Base-by-base conservation (phyloP, 2,797 vertebrate species). In the Antrozous pallidus region DNA sequence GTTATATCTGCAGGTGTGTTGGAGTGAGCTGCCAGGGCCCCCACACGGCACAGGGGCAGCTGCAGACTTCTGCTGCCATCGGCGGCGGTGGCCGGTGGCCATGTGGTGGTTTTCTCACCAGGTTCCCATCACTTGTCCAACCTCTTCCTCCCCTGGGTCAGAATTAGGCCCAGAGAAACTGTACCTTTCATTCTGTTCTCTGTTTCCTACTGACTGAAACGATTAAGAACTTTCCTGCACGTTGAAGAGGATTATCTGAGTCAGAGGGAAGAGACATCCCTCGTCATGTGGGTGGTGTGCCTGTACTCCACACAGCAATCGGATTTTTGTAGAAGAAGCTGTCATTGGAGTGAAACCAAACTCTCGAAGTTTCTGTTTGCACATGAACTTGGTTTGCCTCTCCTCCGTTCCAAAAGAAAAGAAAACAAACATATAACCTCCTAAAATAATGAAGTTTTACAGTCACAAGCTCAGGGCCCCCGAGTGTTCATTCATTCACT, bases 281-380 rank as follows among this genome's bases (percentile, higher is more conserved):
- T 75, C 13, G 61, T 61, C 11, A 75, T 31, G 33, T 28, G 40
- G 38, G 22, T 36, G 45, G 31, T 47, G 8, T 67, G 22, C 79
- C 56, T 33, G 1, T 18, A 33, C 74, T 75, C 47, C 71, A 83
- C 12, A 83, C 45, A 51, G 33, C 54, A 70, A 70, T 8, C 26
- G n/a, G 42, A 65, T 42, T 88, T 88, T 70, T 69, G 22, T 69
- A 80, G 58, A 24, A 94, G 90, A 83, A 80, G 26, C 38, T 74
- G 42, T 49, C 26, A 16, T 31, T n/a, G n/a, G 26, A 63, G 63
- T n/a, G 17, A 70, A 94, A 88, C 18, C 13, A 26, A 70, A 78
- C 42, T 94, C 75, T 65, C 4, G 26, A 78, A 71, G 31, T 1
- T 89, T 85, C 69, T 49, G 3, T 80, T 70, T 85, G 47, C 12